Conservation (phyloP, 1,140 invertebrate genomes). For the Ips nitidus region DNA sequence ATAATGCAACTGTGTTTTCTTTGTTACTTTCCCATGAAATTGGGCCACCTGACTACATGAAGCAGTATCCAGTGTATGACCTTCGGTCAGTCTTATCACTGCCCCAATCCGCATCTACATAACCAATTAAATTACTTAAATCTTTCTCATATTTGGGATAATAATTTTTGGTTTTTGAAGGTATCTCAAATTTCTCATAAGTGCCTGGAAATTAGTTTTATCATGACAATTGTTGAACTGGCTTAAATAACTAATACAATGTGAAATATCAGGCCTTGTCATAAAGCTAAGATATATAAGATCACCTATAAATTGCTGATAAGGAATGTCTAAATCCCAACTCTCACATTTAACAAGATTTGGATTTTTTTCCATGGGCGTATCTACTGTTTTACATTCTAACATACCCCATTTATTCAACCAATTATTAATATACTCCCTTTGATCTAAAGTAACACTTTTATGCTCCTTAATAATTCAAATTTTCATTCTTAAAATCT, state of each 20-base stretch:
- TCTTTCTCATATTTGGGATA: too few species aligned
- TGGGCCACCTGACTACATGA: too few species aligned
- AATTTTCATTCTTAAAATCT: too few species aligned
- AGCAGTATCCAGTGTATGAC: too few species aligned
- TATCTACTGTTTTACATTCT: slow-evolving; percentile 16
- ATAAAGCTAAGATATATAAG: slow-evolving; percentile 51
- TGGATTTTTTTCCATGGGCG: slow-evolving; percentile 16
- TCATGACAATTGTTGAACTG: slow-evolving; percentile 45
- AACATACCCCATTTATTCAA: slow-evolving; percentile 10
- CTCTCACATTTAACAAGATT: slow-evolving; percentile 21
- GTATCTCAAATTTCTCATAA: slow-evolving; percentile 52
- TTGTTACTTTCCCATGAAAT: slow-evolving; percentile 16
- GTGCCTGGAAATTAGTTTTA: slow-evolving; percentile 52
- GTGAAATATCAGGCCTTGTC: slow-evolving; percentile 54
- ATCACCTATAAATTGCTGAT: slow-evolving; percentile 9
- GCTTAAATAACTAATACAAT: slow-evolving; percentile 45
- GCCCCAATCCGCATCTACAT: too few species aligned
- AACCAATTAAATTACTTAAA: slow-evolving; percentile 50
- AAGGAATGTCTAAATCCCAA: slow-evolving; percentile 49
- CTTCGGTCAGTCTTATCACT: too few species aligned
- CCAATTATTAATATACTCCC: slow-evolving; percentile 17
- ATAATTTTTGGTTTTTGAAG: too few species aligned
- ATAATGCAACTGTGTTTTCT: too few species aligned
- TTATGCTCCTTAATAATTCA: slow-evolving; percentile 36
- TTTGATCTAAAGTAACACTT: slow-evolving; percentile 32